Evolutionary conservation across 2,113 vertebrate species (phyloP).

Genomic region (Gambusia affinis): DNA sequence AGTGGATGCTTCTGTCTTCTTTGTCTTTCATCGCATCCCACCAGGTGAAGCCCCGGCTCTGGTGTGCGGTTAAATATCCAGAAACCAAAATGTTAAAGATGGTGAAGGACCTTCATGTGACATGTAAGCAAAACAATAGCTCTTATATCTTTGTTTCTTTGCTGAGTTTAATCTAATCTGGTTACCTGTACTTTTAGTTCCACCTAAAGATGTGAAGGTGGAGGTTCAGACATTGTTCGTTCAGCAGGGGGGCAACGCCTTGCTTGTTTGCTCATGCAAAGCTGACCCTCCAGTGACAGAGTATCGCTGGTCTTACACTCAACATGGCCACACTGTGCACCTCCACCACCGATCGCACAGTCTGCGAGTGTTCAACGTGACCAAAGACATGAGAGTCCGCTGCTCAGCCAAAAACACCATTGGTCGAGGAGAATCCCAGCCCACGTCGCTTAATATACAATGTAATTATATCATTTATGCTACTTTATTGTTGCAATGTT

Average conservation of each 20-base stretch:
- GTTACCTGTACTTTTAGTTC: conserved; percentile 58
- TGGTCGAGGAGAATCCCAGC: conserved; percentile 71
- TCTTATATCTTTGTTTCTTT: neutral
- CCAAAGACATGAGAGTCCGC: conserved; percentile 70
- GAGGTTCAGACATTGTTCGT: conserved; percentile 66
- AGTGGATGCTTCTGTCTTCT: conserved; percentile 49
- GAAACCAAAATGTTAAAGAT: conserved; percentile 23
- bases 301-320: conserved; percentile 78
- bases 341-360: conserved; percentile 48
- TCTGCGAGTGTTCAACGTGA: conserved; percentile 74
- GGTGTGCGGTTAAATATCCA: conserved; percentile 71
- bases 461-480: conserved; percentile 65
- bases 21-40: conserved; percentile 73
- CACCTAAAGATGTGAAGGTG: conserved; percentile 76
- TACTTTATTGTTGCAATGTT: neutral
- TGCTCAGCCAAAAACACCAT: conserved; percentile 76
- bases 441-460: conserved; percentile 62
- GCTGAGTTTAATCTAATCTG: neutral
- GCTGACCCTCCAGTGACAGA: conserved; percentile 76
- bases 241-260: conserved; percentile 72
- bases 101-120: conserved; percentile 67
- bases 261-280: conserved; percentile 79
- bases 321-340: conserved; percentile 50
- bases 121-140: conserved; percentile 67
- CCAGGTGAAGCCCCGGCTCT: conserved; percentile 67